Evolutionary conservation across 2,113 vertebrate species (phyloP).

Genomic region (Pomatostomus ruficeps): DNA sequence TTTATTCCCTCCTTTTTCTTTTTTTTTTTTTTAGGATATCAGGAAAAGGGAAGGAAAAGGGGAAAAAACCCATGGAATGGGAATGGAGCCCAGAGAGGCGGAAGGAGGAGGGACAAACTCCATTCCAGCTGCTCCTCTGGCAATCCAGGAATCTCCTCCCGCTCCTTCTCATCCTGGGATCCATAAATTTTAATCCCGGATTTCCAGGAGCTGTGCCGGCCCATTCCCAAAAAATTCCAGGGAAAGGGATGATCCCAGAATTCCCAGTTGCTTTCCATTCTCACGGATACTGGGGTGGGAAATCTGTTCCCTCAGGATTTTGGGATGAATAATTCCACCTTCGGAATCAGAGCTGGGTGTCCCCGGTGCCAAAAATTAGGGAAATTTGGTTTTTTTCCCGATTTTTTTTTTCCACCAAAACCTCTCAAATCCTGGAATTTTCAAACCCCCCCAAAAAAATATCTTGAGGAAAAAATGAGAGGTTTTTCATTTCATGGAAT

Average conservation of each 20-base stretch:
- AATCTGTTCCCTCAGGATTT: not conserved
- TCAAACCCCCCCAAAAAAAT: not conserved
- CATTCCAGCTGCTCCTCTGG: not conserved
- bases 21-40: not conserved
- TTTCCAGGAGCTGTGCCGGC: not conserved
- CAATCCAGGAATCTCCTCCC: not conserved
- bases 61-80: rapidly evolving
- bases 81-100: rapidly evolving
- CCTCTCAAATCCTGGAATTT: rapidly evolving
- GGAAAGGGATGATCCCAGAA: not conserved
- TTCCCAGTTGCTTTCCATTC: not conserved
- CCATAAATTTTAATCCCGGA: not conserved
- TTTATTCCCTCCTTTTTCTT: not conserved
- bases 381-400: not conserved
- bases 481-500: not conserved
- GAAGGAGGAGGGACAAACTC: not conserved
- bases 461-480: not conserved
- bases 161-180: not conserved
- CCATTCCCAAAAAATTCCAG: not conserved
- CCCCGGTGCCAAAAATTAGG: not conserved
- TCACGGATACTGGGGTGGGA: no score
- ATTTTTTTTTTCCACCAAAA: not conserved
- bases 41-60: not conserved
- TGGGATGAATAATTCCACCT: not conserved
- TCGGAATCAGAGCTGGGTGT: not conserved